A percentile compares a stretch with the other conserved stretches of the same genome.
These are phyloP conservation scores for Mechanitis messenoides DNA, from an alignment of 2,888 invertebrate species.

Conservation along the genomic window DNA sequence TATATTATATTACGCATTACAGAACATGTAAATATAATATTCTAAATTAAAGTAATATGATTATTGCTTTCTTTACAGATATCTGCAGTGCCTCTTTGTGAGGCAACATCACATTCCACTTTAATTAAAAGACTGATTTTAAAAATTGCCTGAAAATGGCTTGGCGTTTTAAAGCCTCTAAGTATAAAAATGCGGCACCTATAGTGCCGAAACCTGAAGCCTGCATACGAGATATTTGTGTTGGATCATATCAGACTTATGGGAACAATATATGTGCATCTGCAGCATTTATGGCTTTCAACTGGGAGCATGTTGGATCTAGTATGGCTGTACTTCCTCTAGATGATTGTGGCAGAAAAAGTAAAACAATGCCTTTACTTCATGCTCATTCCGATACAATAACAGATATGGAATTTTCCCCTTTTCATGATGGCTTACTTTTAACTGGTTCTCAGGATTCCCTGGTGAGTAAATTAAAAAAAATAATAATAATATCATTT, in stretches of 20 bases:
- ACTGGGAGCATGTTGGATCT: conserved; percentile 94
- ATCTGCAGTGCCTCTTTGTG: conserved; percentile 30
- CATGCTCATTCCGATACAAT: conserved; percentile 93
- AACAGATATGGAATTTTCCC: conserved; percentile 96
- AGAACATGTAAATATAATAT: no score
- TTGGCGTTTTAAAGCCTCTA: conserved; percentile 97
- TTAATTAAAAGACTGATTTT: conserved; percentile 61
- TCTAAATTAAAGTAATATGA: background rate
- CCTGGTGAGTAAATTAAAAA: conserved; percentile 69
- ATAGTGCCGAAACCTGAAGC: conserved; percentile 97
- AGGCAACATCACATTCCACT: conserved; percentile 62
- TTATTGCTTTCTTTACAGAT: conserved; percentile 42
- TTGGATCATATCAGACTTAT: conserved; percentile 95
- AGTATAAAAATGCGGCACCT: conserved; percentile 98
- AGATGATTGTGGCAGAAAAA: conserved; percentile 91
- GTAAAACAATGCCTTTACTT: conserved; percentile 90
- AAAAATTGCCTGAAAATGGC: conserved; percentile 80
- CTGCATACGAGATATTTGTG: conserved; percentile 90
- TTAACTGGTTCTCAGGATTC: conserved; percentile 94
- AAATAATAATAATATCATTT: background rate
- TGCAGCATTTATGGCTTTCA: conserved; percentile 95
- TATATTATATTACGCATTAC: no score
- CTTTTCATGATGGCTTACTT: conserved; percentile 94
- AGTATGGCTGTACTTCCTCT: conserved; percentile 92
- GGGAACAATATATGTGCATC: conserved; percentile 97